phyloP scores from a whole-genome alignment of 2,797 vertebrate genomes.

The Trachops cirrhosus region DNA sequence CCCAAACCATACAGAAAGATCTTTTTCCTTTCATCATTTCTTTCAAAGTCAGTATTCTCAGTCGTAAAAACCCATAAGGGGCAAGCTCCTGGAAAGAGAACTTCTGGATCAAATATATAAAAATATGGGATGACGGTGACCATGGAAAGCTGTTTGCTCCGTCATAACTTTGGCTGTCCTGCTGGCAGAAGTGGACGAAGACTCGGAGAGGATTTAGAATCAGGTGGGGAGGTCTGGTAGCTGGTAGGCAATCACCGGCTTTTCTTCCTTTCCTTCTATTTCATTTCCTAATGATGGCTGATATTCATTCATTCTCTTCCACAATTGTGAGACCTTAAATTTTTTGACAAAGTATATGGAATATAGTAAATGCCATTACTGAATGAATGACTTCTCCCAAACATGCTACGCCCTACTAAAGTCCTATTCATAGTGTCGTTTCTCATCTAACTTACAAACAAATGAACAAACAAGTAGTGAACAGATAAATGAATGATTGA shows the following conservation, averaged over 20 bases:
- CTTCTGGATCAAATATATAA: background rate
- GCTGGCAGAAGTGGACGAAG: background rate
- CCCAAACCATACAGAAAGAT: background rate
- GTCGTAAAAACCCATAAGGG: background rate
- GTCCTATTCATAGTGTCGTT: background rate
- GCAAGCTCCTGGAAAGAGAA: background rate
- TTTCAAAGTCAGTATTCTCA: background rate
- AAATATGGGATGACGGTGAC: background rate
- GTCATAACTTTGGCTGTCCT: background rate
- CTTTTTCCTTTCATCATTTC: background rate
- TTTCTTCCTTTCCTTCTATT: background rate
- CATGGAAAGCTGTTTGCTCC: rapidly evolving
- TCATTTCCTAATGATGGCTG: background rate
- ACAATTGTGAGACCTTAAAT: background rate
- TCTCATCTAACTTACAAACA: background rate
- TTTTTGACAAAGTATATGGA: background rate
- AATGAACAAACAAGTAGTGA: background rate
- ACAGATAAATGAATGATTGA: background rate
- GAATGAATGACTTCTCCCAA: background rate
- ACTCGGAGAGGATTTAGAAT: background rate
- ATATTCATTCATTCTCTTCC: background rate
- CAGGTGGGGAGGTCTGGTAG: background rate
- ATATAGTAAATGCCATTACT: background rate
- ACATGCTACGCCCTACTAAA: background rate
- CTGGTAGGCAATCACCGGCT: background rate